Evolutionary conservation across 2,797 vertebrate species (phyloP).

Genomic region (Molossus alvarezi): DNA sequence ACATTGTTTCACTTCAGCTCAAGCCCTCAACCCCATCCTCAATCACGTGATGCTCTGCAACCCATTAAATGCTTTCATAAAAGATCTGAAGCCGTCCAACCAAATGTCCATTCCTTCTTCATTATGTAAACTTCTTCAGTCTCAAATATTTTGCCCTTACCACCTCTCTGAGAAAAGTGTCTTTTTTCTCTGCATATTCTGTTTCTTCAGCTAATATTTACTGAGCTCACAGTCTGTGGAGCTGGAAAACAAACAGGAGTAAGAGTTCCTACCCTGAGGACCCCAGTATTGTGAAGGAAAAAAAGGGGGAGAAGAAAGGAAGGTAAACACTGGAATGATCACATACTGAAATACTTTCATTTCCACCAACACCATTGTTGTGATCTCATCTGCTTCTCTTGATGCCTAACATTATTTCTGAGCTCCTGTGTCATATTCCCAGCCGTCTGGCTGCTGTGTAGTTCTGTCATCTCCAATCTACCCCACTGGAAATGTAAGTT

Average conservation of each 20-base stretch:
- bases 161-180: constrained; percentile 4
- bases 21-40: background rate
- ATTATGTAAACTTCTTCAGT: background rate
- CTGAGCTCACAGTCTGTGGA: background rate
- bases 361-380: background rate
- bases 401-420: background rate
- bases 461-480: background rate
- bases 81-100: background rate
- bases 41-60: background rate
- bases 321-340: background rate
- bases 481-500: background rate
- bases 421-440: background rate
- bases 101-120: background rate
- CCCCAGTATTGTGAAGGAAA: background rate
- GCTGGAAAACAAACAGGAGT: background rate
- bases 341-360: constrained; percentile 15
- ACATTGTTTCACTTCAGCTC: background rate
- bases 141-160: background rate
- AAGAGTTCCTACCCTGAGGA: background rate
- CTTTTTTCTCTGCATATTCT: background rate
- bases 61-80: background rate
- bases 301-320: background rate
- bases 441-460: background rate
- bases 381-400: background rate
- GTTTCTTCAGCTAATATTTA: constrained; percentile 13